phyloP scores from a whole-genome alignment of 2,113 vertebrate species.

The Aplodontia rufa region DNA sequence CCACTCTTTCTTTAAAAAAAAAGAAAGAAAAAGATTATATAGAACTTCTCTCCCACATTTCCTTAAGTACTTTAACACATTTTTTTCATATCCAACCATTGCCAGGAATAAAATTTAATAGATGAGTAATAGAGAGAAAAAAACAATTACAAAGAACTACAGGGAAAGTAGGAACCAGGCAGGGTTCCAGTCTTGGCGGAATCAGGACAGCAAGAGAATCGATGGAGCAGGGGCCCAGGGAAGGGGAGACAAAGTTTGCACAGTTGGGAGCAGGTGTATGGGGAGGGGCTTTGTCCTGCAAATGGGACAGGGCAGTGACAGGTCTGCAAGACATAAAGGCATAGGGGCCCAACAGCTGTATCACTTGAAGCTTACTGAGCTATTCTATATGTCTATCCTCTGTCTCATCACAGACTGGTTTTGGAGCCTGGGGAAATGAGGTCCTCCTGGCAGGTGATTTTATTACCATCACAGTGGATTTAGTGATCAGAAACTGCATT shows the following conservation, averaged over 20 bases:
- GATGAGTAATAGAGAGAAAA: not conserved
- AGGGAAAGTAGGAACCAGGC: not conserved
- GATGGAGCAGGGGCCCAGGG: not conserved
- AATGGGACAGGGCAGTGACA: not conserved
- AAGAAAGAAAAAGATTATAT: not conserved
- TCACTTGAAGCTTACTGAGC: not conserved
- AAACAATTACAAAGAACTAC: not conserved
- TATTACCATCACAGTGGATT: not conserved
- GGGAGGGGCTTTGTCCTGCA: not conserved
- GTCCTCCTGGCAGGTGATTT: not conserved
- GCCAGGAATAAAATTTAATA: not conserved
- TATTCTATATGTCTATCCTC: not conserved
- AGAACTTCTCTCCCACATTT: not conserved
- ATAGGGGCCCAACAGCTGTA: not conserved
- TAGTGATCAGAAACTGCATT: not conserved
- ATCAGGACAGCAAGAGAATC: accelerated
- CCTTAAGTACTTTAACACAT: not conserved
- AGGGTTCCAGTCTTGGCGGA: not conserved
- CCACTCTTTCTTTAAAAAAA: no score
- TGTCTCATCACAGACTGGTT: not conserved
- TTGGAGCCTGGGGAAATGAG: not conserved
- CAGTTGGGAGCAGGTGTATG: not conserved
- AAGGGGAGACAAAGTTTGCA: not conserved
- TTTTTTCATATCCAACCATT: not conserved
- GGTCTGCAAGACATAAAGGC: not conserved